phyloP scores from a whole-genome alignment of 2,113 vertebrate species.

The Coptodon rendalli region DNA sequence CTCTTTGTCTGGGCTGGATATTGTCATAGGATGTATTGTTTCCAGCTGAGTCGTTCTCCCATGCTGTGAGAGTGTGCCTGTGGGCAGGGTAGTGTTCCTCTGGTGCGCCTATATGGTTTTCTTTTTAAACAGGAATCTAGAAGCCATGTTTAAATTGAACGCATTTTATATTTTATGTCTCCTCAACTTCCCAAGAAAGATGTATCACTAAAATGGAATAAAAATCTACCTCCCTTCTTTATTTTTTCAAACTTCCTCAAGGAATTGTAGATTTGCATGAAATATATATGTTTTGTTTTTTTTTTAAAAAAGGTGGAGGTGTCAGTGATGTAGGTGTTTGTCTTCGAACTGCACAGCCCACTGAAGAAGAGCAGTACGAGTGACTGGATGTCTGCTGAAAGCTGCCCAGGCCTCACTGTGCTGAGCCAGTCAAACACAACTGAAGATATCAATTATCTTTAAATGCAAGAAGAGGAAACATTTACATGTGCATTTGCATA shows the following conservation, averaged over 20 bases:
- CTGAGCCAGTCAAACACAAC: neutral
- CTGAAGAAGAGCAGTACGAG: neutral
- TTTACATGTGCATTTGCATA: neutral
- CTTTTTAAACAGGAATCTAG: neutral
- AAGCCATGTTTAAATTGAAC: neutral
- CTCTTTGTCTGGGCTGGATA: slow-evolving; percentile 65
- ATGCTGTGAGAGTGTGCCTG: slow-evolving; percentile 21
- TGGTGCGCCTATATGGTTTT: neutral
- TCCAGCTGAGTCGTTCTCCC: slow-evolving; percentile 40
- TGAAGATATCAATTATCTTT: neutral
- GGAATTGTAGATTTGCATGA: neutral
- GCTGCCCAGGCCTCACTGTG: neutral
- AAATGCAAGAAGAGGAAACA: neutral
- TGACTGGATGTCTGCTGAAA: neutral
- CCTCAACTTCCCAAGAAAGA: neutral
- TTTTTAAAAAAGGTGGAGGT: neutral
- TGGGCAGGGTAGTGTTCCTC: neutral
- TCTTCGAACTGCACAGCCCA: neutral
- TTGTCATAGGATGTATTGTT: slow-evolving; percentile 54
- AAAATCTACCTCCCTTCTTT: neutral
- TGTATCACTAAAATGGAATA: neutral
- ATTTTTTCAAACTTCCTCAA: neutral
- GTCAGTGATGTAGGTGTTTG: slow-evolving; percentile 17
- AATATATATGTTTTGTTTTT: neutral
- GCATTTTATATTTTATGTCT: neutral